Conservation (phyloP, 2,113 vertebrate genomes). For the Isichthys henryi region DNA sequence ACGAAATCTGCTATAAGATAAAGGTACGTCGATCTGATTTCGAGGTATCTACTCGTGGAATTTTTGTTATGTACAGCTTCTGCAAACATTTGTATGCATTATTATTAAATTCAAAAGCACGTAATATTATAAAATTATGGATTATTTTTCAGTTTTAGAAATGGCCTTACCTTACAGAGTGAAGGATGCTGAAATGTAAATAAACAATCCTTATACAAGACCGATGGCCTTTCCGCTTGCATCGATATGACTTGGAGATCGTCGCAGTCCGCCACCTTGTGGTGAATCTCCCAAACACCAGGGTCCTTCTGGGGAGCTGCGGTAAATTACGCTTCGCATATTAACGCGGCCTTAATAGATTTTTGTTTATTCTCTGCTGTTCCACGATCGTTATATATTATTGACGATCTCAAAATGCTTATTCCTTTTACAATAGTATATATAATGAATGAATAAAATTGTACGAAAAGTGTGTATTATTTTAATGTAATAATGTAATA, state of each 20-base stretch:
- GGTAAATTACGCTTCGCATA: background rate
- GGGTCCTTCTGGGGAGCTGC: background rate
- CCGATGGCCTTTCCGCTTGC: background rate
- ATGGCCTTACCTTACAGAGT: background rate
- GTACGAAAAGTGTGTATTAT: background rate
- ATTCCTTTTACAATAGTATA: background rate
- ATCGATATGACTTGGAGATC: background rate
- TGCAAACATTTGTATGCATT: background rate
- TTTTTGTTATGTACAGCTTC: background rate
- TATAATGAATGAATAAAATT: background rate
- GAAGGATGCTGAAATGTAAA: background rate
- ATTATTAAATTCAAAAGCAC: background rate
- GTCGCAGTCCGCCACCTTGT: background rate
- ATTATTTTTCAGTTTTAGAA: background rate
- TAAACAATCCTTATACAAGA: background rate
- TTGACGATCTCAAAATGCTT: background rate
- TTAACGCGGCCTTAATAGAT: background rate
- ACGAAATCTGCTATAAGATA: background rate
- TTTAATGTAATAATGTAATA: background rate
- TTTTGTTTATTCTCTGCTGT: background rate
- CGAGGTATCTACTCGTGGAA: background rate
- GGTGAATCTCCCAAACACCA: background rate
- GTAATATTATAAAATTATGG: background rate
- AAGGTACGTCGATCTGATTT: background rate
- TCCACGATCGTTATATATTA: background rate